Conservation (phyloP, 2,888 invertebrate species). For the Lymantria monacha region DNA sequence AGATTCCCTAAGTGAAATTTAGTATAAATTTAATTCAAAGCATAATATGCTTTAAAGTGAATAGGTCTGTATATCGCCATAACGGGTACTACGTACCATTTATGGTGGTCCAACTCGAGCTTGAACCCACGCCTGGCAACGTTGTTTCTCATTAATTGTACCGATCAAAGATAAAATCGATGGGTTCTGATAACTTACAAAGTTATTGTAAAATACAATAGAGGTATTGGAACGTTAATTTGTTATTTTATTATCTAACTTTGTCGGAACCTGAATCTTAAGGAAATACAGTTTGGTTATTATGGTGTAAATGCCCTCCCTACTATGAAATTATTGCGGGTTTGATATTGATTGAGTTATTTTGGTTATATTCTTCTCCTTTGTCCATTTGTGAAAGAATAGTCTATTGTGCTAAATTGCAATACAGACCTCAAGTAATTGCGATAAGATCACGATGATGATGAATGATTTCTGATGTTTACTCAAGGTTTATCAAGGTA, state of each 20-base stretch:
- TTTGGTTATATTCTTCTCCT: no score
- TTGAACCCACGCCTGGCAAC: slow-evolving; percentile 4
- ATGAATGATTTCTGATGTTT: no score
- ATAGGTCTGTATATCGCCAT: background rate
- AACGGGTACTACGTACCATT: slow-evolving; percentile 13
- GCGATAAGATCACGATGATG: no score
- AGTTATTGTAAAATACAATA: background rate
- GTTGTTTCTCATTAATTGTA: slow-evolving; percentile 13
- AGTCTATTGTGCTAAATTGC: no score
- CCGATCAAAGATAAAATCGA: slow-evolving; percentile 1
- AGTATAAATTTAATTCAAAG: no score
- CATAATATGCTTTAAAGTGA: background rate
- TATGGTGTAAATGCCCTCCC: no score
- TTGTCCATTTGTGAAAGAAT: no score
- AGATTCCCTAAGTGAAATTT: no score
- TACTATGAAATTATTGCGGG: no score
- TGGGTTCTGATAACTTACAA: background rate
- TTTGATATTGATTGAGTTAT: no score
- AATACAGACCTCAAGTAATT: no score
- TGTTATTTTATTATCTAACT: background rate
- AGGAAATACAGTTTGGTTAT: background rate
- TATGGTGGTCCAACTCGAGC: background rate
- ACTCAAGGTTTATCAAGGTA: no score
- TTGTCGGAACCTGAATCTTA: background rate
- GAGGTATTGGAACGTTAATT: background rate